Percentiles rank a stretch among this genome's conserved stretches.
These are phyloP conservation scores for Columba livia DNA, from an alignment of 2,113 vertebrate species.

Conservation along the genomic window DNA sequence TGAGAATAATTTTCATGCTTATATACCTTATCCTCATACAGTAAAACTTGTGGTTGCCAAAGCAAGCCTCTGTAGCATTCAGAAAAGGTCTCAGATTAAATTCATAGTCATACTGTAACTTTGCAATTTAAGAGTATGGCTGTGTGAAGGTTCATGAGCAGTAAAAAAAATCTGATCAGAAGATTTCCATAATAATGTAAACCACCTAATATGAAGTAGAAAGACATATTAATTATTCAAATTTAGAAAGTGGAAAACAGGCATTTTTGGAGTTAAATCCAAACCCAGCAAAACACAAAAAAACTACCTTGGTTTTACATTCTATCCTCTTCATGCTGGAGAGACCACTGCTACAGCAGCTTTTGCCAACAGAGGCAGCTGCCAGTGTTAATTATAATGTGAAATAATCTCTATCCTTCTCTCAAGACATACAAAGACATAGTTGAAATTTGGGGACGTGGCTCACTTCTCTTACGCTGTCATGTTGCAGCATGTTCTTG, in stretches of 20 bases:
- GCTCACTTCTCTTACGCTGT: neutral
- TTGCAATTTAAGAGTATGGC: neutral
- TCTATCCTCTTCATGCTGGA: neutral
- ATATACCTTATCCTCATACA: neutral
- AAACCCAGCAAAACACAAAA: neutral
- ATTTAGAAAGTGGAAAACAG: neutral
- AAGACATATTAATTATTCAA: neutral
- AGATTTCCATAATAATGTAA: neutral
- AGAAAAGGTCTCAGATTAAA: neutral
- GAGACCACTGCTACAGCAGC: neutral
- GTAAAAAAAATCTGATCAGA: neutral
- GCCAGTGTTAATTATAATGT: neutral
- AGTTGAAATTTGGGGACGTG: neutral
- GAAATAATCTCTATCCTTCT: neutral
- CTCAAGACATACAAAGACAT: neutral
- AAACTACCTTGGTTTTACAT: neutral
- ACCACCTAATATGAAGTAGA: neutral
- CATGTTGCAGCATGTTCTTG: accelerated
- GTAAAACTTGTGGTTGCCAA: neutral
- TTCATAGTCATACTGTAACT: neutral
- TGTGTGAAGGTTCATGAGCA: neutral
- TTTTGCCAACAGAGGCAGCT: neutral
- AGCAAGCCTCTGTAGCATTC: neutral
- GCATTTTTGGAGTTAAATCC: neutral
- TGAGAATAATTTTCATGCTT: neutral